phyloP scores from a whole-genome alignment of 2,113 vertebrate species.

The Hemiscyllium ocellatum region DNA sequence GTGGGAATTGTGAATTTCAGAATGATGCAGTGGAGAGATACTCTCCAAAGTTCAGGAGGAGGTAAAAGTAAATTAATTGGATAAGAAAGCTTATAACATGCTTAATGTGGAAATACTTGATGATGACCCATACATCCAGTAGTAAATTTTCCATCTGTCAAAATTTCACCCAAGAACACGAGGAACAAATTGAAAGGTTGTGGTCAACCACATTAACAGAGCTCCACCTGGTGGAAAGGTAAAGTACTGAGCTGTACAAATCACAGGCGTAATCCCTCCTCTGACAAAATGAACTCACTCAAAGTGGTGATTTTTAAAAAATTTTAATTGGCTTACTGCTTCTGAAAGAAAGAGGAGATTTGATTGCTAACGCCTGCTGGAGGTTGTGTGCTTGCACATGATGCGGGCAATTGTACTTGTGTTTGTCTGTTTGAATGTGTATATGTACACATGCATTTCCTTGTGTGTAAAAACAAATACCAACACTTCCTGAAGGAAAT shows the following conservation, averaged over 20 bases:
- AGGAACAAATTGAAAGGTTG: not conserved
- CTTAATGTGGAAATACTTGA: not conserved
- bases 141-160: not conserved
- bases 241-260: not conserved
- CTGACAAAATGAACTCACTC: not conserved
- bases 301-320: not conserved
- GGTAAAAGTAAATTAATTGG: not conserved
- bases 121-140: not conserved
- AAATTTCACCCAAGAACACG: not conserved
- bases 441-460: not conserved
- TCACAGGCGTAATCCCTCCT: not conserved
- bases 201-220: not conserved
- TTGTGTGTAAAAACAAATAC: not conserved
- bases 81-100: not conserved
- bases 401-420: not conserved
- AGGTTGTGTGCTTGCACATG: no score
- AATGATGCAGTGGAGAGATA: not conserved
- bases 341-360: not conserved
- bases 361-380: not conserved
- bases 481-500: not conserved
- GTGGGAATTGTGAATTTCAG: not conserved
- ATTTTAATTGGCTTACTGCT: not conserved
- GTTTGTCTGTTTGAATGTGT: not conserved
- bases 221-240: not conserved
- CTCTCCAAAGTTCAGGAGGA: not conserved